Evolutionary conservation across 1,140 invertebrate species (phyloP).

Genomic region (Drosophila eugracilis): DNA sequence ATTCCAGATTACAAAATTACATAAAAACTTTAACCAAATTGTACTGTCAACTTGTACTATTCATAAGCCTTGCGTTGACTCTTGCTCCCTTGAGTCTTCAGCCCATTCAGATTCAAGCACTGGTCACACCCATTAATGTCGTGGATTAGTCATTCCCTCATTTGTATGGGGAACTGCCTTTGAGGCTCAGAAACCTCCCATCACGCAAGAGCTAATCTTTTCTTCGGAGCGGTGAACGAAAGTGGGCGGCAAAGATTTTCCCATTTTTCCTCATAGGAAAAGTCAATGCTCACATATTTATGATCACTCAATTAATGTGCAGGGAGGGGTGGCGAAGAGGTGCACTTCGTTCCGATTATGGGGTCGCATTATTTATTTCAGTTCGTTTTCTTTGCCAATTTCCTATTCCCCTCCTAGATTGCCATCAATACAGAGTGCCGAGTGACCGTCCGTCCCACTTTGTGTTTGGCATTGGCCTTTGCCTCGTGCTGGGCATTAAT

Average conservation of each 20-base stretch:
- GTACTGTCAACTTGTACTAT: slow-evolving; percentile 10
- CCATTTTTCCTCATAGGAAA: slow-evolving; percentile 6
- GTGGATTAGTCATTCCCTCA: slow-evolving; percentile 13
- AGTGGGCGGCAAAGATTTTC: slow-evolving; percentile 18
- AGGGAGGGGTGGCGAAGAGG: slow-evolving; percentile 3
- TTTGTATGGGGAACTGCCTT: slow-evolving; percentile 10
- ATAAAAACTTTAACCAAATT: slow-evolving; percentile 14
- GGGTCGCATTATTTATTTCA: slow-evolving; percentile 62
- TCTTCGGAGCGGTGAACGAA: slow-evolving; percentile 12
- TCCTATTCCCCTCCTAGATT: slow-evolving; percentile 24
- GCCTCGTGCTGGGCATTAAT: slow-evolving; percentile 66
- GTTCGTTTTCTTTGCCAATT: slow-evolving; percentile 20
- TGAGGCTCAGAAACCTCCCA: slow-evolving; percentile 1
- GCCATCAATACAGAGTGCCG: slow-evolving; percentile 40
- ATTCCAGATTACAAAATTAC: too few relatives aligned
- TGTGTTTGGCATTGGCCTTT: slow-evolving; percentile 31
- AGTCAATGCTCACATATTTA: slow-evolving; percentile 65
- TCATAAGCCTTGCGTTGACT: slow-evolving; percentile 27
- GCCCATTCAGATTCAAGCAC: slow-evolving; percentile 5
- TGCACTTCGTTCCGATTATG: slow-evolving; percentile 58
- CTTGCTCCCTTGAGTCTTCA: slow-evolving; percentile 14
- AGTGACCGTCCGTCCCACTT: slow-evolving; percentile 24
- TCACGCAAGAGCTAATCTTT: slow-evolving; percentile 53
- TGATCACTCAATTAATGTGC: slow-evolving; percentile 73
- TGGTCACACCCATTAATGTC: slow-evolving; percentile 27